phyloP scores from a whole-genome alignment of 2,113 vertebrate species.

The Calypte anna region DNA sequence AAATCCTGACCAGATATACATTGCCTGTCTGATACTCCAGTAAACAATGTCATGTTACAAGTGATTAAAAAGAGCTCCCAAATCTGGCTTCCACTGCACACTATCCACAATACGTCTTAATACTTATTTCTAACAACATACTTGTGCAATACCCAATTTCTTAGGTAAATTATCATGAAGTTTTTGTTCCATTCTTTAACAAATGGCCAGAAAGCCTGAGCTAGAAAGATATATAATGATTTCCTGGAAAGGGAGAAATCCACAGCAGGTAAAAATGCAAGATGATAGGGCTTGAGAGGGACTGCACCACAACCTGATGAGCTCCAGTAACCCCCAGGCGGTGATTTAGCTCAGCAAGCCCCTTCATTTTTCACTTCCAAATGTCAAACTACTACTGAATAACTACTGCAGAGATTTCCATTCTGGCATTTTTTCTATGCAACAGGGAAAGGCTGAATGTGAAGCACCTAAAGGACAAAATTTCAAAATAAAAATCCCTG shows the following conservation, averaged over 20 bases:
- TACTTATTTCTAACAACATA: background rate
- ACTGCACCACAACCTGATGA: fast-evolving
- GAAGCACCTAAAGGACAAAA: background rate
- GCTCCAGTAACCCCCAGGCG: background rate
- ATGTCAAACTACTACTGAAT: background rate
- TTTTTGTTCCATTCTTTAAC: background rate
- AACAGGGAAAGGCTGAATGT: background rate
- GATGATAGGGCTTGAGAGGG: fast-evolving
- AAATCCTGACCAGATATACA: background rate
- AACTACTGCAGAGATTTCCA: background rate
- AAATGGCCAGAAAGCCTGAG: background rate
- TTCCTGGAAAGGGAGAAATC: background rate
- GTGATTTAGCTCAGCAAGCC: background rate
- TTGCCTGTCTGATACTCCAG: background rate
- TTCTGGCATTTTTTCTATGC: background rate
- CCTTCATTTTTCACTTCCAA: background rate
- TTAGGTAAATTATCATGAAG: background rate
- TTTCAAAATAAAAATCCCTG: background rate
- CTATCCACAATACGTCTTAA: background rate
- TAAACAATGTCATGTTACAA: background rate
- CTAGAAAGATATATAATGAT: background rate
- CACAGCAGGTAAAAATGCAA: background rate
- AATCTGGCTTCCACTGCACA: background rate
- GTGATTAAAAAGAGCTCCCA: background rate
- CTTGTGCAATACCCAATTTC: background rate